phyloP scores from a whole-genome alignment of 2,113 vertebrate species.

The Corythaixoides concolor region DNA sequence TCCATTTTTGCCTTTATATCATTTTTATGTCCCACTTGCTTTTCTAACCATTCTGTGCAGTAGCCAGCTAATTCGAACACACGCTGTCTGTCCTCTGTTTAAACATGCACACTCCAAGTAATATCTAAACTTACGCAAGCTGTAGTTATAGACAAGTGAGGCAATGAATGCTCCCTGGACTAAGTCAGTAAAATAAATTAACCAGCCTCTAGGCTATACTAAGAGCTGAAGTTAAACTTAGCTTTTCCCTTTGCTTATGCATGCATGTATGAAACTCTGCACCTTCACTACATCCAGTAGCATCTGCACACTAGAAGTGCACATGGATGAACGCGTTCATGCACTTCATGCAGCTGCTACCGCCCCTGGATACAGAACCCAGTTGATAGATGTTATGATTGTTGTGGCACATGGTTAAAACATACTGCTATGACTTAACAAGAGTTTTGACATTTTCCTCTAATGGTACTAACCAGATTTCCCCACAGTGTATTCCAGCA shows the following conservation, averaged over 20 bases:
- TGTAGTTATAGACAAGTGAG: neutral
- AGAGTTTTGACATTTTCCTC: neutral
- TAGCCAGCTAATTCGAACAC: neutral
- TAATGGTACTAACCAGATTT: neutral
- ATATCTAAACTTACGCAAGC: neutral
- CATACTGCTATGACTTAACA: neutral
- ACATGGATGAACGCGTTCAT: accelerated
- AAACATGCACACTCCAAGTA: accelerated
- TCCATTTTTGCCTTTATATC: neutral
- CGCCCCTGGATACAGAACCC: neutral
- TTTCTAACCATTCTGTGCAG: neutral
- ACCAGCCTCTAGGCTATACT: neutral
- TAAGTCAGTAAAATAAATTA: neutral
- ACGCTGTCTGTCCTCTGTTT: neutral
- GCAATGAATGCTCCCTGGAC: neutral
- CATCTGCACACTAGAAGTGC: accelerated
- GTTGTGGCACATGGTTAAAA: neutral
- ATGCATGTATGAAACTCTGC: accelerated
- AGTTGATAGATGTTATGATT: neutral
- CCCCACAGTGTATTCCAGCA: accelerated
- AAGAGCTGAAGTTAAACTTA: neutral
- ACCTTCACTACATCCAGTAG: neutral
- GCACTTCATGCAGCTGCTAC: neutral
- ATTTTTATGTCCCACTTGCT: neutral
- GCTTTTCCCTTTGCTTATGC: accelerated